These are phyloP conservation scores for Cirrhinus mrigala DNA, from an alignment of 2,797 vertebrate species.

Conservation along the genomic window DNA sequence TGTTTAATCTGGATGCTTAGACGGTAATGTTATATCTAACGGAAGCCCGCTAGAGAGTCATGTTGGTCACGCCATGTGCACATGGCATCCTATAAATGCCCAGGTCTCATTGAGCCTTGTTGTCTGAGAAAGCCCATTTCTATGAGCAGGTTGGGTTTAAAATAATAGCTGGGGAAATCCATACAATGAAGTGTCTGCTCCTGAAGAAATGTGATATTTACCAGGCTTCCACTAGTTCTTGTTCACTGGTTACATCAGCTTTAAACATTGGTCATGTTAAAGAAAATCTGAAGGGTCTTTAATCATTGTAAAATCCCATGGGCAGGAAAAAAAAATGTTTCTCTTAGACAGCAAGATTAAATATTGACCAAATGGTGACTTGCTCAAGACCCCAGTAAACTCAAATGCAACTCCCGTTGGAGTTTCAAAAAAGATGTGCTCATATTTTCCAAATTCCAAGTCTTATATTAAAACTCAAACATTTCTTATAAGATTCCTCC, in stretches of 20 bases:
- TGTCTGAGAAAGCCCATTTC: conserved; percentile 28
- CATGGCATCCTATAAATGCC: neutral
- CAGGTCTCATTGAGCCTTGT: neutral
- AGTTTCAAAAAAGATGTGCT: neutral
- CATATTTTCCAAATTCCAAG: neutral
- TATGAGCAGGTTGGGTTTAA: neutral
- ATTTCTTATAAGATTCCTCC: neutral
- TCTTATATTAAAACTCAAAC: neutral
- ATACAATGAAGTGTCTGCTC: neutral
- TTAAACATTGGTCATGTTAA: conserved; percentile 24
- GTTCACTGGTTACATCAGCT: conserved; percentile 4
- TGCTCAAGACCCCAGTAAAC: neutral
- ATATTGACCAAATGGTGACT: neutral
- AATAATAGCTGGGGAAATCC: conserved; percentile 11
- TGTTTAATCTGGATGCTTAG: neutral
- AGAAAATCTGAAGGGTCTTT: conserved; percentile 15
- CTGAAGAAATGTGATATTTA: conserved; percentile 1
- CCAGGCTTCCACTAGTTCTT: conserved; percentile 2
- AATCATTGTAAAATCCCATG: conserved; percentile 18
- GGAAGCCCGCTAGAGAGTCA: neutral
- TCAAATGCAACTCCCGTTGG: neutral
- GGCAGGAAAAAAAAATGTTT: neutral
- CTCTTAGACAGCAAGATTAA: neutral
- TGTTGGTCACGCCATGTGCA: neutral
- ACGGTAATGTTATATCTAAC: neutral